Conservation (phyloP, 2,113 vertebrate genomes). For the Gasterosteus nipponicus region DNA sequence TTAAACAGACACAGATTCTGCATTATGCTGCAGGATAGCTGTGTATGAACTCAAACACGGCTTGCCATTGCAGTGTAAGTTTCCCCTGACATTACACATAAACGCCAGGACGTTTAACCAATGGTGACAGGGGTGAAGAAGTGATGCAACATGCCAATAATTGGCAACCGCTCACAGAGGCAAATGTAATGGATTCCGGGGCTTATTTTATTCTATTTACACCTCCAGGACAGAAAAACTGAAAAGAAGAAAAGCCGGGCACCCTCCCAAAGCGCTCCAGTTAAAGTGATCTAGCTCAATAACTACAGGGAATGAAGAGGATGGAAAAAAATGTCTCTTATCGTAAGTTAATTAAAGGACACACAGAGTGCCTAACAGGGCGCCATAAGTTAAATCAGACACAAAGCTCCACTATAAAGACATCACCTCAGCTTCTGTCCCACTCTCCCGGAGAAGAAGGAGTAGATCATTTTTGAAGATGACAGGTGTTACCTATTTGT, state of each 20-base stretch:
- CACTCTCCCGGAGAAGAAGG: conserved; percentile 41
- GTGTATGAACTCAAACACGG: neutral
- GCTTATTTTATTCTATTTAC: conserved; percentile 11
- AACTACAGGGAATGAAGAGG: conserved; percentile 38
- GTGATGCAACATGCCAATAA: conserved; percentile 39
- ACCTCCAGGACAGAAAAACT: conserved; percentile 28
- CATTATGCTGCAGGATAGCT: neutral
- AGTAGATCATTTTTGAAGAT: conserved; percentile 8
- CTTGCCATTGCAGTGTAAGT: neutral
- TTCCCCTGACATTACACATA: conserved; percentile 14
- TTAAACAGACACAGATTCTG: conserved; percentile 36
- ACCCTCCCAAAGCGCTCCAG: conserved; percentile 22
- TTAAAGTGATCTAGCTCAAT: conserved; percentile 50
- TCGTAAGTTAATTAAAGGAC: conserved; percentile 73
- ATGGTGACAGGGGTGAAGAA: conserved; percentile 23
- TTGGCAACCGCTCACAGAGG: conserved; percentile 41
- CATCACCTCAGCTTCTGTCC: conserved; percentile 69
- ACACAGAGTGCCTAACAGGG: conserved; percentile 48
- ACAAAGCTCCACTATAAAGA: conserved; percentile 61
- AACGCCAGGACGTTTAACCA: conserved; percentile 45
- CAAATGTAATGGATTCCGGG: conserved; percentile 44
- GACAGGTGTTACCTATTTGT: conserved; percentile 56
- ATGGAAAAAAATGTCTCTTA: conserved; percentile 59
- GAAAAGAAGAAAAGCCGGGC: conserved; percentile 24
- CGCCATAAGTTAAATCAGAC: conserved; percentile 68